Evolutionary conservation across 64 coral and sea anemone species (phyloP), one percentile per base, ranked within the genome.

Genomic region (Montipora cactus): DNA sequence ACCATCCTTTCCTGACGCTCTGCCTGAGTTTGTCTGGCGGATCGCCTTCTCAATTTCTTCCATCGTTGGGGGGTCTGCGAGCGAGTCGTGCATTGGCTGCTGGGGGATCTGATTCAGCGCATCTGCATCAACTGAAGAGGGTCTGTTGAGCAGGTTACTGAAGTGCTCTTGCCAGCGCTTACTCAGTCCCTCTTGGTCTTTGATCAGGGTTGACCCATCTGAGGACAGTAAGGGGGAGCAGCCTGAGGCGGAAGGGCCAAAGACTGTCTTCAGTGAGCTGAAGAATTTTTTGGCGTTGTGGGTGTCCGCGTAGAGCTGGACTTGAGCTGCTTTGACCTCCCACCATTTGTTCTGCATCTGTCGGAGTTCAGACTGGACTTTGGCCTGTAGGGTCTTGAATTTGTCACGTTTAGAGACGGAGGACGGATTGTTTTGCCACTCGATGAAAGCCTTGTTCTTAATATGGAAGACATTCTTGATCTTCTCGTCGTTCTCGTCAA

Each of bases 31-130:
- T n/a, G 79, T 88, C 23, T 58, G 57, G 15, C 49, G 47, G 77
- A 94, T 94, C 45, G 92, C 92, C 49, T 94, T 94, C 92, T 87
- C 88, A 25, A 88, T 21, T 78, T 93, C 75, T n/a, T 93, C 83
- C 20, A 93, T 87, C 47, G 44, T 80, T 20, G 66, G 84, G 1
- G 83, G 92, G 0, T 66, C 3, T 13, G 9, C 15, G 15, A 14
- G 61, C 3, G 8, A 6, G n/a, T 74, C 70, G n/a, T 25, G 22
- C n/a, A 74, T 21, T 74, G 70, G 70, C 25, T 74, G 70, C 70
- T 21, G 25, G 25, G 25, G 25, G 25, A 25, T 25, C 25, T 74
- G 70, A 19, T 74, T 19, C n/a, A 74, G 70, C 0, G 70, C 70
- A 19, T 19, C 70, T 74, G 22, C n/a, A 25, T 74, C 70, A 74